phyloP scores from a whole-genome alignment of 2,113 vertebrate genomes.

The Psittacula cyanocephala region DNA sequence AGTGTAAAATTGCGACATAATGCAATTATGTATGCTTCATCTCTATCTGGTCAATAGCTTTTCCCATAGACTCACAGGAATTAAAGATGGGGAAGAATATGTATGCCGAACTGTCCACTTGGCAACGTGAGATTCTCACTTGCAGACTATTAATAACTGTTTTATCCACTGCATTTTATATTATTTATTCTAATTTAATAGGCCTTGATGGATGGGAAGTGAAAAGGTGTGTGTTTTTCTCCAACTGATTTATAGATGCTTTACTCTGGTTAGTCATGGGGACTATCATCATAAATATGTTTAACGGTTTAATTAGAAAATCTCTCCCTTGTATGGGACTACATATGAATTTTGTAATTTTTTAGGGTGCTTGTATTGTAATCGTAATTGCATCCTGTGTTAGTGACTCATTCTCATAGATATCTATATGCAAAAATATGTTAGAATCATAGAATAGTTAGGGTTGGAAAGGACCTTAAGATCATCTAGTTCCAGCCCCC shows the following conservation, averaged over 20 bases:
- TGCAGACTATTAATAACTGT: not conserved
- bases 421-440: not conserved
- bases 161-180: not conserved
- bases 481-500: too few species aligned
- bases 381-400: not conserved
- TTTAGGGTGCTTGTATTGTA: not conserved
- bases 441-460: too few species aligned
- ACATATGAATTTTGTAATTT: not conserved
- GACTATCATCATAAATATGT: not conserved
- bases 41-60: constrained; percentile 4
- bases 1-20: constrained; percentile 27
- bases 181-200: not conserved
- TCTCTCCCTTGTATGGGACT: not conserved
- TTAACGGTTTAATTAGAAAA: not conserved
- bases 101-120: not conserved
- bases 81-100: not conserved
- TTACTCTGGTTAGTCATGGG: not conserved
- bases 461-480: too few species aligned
- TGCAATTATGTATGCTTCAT: constrained; percentile 11
- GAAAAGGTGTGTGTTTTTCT: not conserved
- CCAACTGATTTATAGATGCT: not conserved
- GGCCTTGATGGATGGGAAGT: not conserved
- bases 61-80: not conserved
- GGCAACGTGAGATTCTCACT: not conserved
- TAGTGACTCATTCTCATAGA: not conserved